phyloP scores from a whole-genome alignment of 2,113 vertebrate species.

The Psilopogon haemacephalus region DNA sequence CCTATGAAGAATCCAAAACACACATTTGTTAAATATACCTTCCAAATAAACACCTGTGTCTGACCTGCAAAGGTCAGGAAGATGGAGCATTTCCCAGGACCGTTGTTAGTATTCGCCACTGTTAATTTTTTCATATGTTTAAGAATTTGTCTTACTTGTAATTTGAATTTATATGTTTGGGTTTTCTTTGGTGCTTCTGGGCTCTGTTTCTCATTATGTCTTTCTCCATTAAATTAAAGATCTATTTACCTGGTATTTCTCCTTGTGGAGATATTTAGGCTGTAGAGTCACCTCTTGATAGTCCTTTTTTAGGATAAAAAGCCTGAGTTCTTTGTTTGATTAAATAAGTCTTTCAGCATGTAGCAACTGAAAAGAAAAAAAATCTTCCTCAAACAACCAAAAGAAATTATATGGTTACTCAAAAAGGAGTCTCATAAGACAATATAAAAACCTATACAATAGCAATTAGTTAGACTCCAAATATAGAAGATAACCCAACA shows the following conservation, averaged over 20 bases:
- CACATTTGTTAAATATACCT: neutral
- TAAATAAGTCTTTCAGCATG: slow-evolving; percentile 26
- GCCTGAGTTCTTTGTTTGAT: neutral
- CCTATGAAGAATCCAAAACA: neutral
- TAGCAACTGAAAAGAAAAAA: neutral
- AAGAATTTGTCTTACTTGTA: slow-evolving; percentile 29
- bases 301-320: slow-evolving; percentile 35
- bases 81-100: neutral
- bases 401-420: neutral
- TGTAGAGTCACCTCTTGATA: slow-evolving; percentile 20
- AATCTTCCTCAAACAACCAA: neutral
- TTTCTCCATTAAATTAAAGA: slow-evolving; percentile 33
- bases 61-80: neutral
- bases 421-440: slow-evolving; percentile 14
- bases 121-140: neutral
- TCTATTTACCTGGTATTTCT: slow-evolving; percentile 37
- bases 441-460: slow-evolving; percentile 2
- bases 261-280: slow-evolving; percentile 33
- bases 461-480: neutral
- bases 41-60: neutral
- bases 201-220: slow-evolving; percentile 22
- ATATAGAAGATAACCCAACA: neutral
- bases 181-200: slow-evolving; percentile 20
- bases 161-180: slow-evolving; percentile 30
- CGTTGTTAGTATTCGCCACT: neutral